A percentile compares a stretch with the other conserved stretches of the same genome.
These are phyloP conservation scores for Cisticola juncidis DNA, from an alignment of 2,113 vertebrate species.

Conservation along the genomic window DNA sequence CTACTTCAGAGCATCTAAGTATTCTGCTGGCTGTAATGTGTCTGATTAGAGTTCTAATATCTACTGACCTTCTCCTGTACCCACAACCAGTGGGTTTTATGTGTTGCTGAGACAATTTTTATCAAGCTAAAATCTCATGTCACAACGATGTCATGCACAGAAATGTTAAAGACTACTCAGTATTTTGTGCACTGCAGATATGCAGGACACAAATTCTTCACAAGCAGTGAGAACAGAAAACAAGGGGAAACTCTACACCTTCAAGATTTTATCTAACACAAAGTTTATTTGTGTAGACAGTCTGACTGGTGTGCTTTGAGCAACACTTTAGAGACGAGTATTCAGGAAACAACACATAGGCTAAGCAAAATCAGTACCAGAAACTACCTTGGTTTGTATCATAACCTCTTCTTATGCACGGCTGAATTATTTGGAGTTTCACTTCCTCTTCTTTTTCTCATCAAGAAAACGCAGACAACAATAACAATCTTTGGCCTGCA, in stretches of 20 bases:
- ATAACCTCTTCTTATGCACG: neutral
- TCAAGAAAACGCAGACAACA: neutral
- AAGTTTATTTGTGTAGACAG: neutral
- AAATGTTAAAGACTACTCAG: neutral
- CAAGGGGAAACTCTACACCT: neutral
- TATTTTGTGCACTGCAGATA: neutral
- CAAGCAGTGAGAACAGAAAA: neutral
- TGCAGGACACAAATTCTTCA: neutral
- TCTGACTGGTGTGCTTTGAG: neutral
- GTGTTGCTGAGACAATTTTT: too few relatives aligned
- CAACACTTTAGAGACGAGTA: neutral
- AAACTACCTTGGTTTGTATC: neutral
- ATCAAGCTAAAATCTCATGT: too few relatives aligned
- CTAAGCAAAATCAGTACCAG: neutral
- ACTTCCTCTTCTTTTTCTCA: neutral
- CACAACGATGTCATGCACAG: neutral
- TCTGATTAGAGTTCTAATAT: neutral
- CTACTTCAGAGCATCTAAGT: neutral
- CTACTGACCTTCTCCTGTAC: neutral
- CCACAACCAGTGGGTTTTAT: neutral
- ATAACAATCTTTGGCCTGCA: neutral
- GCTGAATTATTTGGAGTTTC: neutral
- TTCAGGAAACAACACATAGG: neutral
- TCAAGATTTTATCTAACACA: neutral
- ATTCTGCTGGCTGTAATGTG: neutral